Percentiles rank a stretch among this genome's conserved stretches.
phyloP scores from a whole-genome alignment of 2,797 vertebrate species.

The Octomys mimax region DNA sequence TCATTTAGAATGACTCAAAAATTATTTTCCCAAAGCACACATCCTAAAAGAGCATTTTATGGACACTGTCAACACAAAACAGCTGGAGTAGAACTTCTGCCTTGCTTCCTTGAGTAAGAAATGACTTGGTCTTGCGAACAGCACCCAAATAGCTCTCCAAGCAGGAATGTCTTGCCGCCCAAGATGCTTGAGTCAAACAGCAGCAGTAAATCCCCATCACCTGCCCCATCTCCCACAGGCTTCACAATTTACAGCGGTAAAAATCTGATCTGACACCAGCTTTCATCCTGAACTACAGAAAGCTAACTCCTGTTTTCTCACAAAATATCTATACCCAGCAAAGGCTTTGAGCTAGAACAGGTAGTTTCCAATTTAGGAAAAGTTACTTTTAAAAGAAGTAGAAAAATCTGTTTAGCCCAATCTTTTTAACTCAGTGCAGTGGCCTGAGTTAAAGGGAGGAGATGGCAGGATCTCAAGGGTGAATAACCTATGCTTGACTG shows the following conservation, averaged over 20 bases:
- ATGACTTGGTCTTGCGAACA: background rate
- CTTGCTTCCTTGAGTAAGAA: background rate
- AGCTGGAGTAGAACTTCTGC: background rate
- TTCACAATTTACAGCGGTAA: background rate
- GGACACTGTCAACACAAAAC: conserved; percentile 6
- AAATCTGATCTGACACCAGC: background rate
- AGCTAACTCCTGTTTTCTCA: background rate
- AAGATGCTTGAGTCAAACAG: conserved; percentile 17
- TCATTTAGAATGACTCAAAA: conserved; percentile 42
- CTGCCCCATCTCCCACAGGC: background rate
- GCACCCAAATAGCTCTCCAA: background rate
- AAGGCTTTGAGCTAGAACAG: conserved; percentile 40
- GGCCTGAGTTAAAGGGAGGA: background rate
- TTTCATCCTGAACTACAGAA: conserved; percentile 40
- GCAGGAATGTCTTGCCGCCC: background rate
- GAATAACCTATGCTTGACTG: background rate
- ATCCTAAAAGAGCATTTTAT: conserved; percentile 13
- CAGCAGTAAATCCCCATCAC: background rate
- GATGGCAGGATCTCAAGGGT: background rate
- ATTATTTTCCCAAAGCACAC: background rate
- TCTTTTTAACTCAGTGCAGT: background rate
- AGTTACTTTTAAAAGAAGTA: conserved; percentile 22
- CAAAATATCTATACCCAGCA: background rate
- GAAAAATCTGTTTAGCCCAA: background rate
- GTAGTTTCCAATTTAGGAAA: conserved; percentile 35